Conservation (phyloP, 2,113 vertebrate species). For the Actenoides hombroni region DNA sequence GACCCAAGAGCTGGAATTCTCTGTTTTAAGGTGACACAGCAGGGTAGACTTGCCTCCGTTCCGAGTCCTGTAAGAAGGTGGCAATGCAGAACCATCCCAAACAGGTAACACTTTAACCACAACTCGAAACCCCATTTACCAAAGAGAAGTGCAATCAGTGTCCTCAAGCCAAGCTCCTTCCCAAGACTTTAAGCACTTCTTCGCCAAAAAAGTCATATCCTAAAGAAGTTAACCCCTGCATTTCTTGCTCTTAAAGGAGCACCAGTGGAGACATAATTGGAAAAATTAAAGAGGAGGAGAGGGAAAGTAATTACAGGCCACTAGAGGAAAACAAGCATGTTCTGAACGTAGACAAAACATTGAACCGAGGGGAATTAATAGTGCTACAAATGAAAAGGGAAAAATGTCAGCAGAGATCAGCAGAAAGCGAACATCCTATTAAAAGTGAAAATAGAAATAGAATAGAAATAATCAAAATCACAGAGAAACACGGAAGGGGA, state of each 20-base stretch:
- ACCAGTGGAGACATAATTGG: not conserved
- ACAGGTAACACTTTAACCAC: rapidly evolving
- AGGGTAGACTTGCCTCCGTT: not conserved
- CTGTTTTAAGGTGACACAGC: not conserved
- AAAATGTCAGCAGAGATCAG: constrained; percentile 35
- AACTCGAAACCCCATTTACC: not conserved
- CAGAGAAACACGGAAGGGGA: not conserved
- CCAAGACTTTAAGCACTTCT: not conserved
- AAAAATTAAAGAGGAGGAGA: constrained; percentile 13
- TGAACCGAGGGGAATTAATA: constrained; percentile 40
- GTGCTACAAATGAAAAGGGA: not conserved
- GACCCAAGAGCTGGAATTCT: not conserved
- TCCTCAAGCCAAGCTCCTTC: not conserved
- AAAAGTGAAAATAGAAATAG: constrained; percentile 13
- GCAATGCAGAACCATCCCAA: not conserved
- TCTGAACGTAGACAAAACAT: constrained; percentile 55
- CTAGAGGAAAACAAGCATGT: constrained; percentile 35
- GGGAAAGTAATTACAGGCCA: constrained; percentile 12
- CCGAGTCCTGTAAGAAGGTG: rapidly evolving
- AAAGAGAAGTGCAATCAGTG: not conserved
- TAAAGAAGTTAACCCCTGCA: not conserved
- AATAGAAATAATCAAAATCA: constrained; percentile 1
- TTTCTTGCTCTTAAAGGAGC: not conserved
- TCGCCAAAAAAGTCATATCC: not conserved
- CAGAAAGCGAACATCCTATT: constrained; percentile 43